A percentile compares a stretch with the other conserved stretches of the same genome.
These are phyloP conservation scores for Drosophila ustulata DNA, from an alignment of 2,888 invertebrate species.

Conservation along the genomic window DNA sequence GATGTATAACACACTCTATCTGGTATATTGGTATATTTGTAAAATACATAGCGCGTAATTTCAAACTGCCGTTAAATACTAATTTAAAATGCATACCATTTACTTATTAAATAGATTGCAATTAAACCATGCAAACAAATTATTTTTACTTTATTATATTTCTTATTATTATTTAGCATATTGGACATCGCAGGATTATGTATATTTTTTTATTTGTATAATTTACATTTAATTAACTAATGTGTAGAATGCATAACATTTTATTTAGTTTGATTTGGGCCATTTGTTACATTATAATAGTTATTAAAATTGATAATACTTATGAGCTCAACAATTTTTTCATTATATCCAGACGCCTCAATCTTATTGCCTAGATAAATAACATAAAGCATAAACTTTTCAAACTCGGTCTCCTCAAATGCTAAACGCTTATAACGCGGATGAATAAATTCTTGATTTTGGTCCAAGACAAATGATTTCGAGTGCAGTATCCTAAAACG, in stretches of 20 bases:
- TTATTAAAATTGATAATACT: slow-evolving; percentile 84
- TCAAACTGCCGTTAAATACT: too few species aligned
- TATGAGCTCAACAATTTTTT: slow-evolving; percentile 84
- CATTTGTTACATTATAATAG: slow-evolving; percentile 74
- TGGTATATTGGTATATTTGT: too few species aligned
- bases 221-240: not conserved
- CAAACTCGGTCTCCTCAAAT: slow-evolving; percentile 83
- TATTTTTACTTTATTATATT: not conserved
- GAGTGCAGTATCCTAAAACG: slow-evolving; percentile 79
- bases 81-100: too few species aligned
- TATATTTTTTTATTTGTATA: not conserved
- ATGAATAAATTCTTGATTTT: slow-evolving; percentile 79
- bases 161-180: not conserved
- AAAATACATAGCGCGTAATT: too few species aligned
- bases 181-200: too few species aligned
- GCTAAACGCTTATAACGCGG: slow-evolving; percentile 82
- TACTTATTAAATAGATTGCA: too few species aligned
- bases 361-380: slow-evolving; percentile 85
- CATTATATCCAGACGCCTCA: slow-evolving; percentile 84
- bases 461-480: slow-evolving; percentile 71
- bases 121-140: too few species aligned
- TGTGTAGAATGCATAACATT: not conserved
- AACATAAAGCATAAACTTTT: slow-evolving; percentile 83
- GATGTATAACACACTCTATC: too few species aligned
- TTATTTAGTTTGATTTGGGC: slow-evolving; percentile 8